Base-by-base conservation (phyloP, 2,888 invertebrate species). In the Exephanes ischioxanthus region DNA sequence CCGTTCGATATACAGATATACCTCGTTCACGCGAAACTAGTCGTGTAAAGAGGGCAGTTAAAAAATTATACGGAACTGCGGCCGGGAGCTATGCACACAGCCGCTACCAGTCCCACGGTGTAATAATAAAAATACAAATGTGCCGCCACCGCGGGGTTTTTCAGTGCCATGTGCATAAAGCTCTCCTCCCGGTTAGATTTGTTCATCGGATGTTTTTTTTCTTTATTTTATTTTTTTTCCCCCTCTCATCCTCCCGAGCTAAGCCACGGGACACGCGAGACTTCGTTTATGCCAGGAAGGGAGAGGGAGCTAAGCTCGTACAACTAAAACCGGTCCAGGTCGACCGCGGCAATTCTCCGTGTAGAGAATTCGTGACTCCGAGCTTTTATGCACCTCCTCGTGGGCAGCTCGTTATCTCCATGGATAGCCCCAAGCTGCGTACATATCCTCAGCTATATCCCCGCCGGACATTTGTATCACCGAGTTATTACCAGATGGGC, bases 401-500 rank as follows among this genome's bases (percentile, higher is more conserved):
- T 11, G 16, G 45, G 30, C 63, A 63, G 30, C 63, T 63, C 63
- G 63, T 63, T 63, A 14, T 53, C 61, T 37, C 9, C 22, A 48
- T 9, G 58, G 58, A 26, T 58, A 61, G 3, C 37, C 7, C 5
- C 45, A 11, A n/a, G 22, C 19, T 76, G 37, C 66, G 55, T 71
- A 70, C 70, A 55, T 61, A 48, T 41, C 51, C n/a, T 45, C 45
- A 51, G 30, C 26, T 14, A 61, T 30, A 22, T 66, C 41, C 9
- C 33, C 70, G 16, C 88, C 85, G 90, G 84, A 88, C 90, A 88
- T 91, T 91, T 88, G 90, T 91, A 91, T 91, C 89, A 88, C 84
- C 89, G 88, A 91, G 89, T 92, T 92, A 91, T 91, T 88, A 88
- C 85, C 83, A 85, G 85, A 79, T 84, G 81, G 63, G 67, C 75